Base-by-base conservation (phyloP, 2,113 vertebrate genomes). In the Mirza zaza region DNA sequence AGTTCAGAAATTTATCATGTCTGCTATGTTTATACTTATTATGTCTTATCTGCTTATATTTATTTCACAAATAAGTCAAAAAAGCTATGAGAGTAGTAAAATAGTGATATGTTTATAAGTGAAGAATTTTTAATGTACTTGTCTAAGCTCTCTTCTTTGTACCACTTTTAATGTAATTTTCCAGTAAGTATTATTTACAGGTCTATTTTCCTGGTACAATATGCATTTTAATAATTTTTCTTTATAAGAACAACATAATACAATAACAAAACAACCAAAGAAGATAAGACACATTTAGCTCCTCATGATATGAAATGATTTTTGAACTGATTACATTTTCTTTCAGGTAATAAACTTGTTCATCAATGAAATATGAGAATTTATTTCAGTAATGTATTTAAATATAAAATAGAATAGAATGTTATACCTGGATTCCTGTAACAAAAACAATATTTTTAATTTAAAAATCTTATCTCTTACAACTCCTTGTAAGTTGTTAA, bases 231-330 rank as follows among this genome's bases (percentile, higher is more conserved):
- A 88, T 95, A 94, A 90, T 11, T 88, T 84, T 84, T 36, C 61
- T 85, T 96, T 91, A 96, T 96, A n/a, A 96, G 42, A 92, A 85
- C 88, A 95, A 55, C 39, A 80, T 52, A 90, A 95, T 93, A 52
- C 13, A 92, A 80, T 65, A 95, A 83, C 50, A 95, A 93, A 67
- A 76, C 52, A 59, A 86, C 27, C 27, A 86, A 88, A 79, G n/a
- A 93, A 95, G 95, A 90, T 65, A 79, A 95, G 63, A 92, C 29
- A 65, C 45, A 90, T 48, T 88, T 93, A 96, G 67, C 52, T 87
- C 18, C 68, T 81, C 0, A 12, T 15, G 25, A 23, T 50, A 65
- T 23, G 73, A 97, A 97, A 82, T 21, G 10, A 14, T 91, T 94
- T 93, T 63, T 76, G 8, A 86, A 71, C 50, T 75, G 18, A 95